Evolutionary conservation across 2,888 invertebrate species (phyloP).

Genomic region (Synanthedon tipuliformis): DNA sequence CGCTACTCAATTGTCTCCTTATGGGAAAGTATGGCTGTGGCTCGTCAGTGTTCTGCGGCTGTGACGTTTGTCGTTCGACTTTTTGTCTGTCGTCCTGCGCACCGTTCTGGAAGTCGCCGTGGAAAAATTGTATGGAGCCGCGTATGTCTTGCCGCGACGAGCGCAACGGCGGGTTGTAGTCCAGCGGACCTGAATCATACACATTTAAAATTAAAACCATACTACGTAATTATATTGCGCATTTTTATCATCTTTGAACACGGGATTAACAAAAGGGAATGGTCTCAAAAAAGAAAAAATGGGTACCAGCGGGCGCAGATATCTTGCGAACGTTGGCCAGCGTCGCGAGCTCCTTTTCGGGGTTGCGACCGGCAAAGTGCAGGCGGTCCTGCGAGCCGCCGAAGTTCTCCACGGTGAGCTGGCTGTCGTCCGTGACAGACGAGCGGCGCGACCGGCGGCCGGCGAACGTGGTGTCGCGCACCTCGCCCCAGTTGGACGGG

Average conservation of each 20-base stretch:
- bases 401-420: constrained; percentile 92
- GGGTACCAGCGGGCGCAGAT: constrained; percentile 62
- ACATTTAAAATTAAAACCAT: too few relatives aligned
- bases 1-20: constrained; percentile 72
- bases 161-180: constrained; percentile 77
- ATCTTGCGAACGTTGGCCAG: constrained; percentile 54
- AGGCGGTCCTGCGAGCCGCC: constrained; percentile 92
- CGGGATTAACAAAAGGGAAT: background rate
- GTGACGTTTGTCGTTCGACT: constrained; percentile 26
- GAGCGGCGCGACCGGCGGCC: constrained; percentile 87
- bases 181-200: constrained; percentile 48
- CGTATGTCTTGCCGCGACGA: constrained; percentile 82
- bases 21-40: constrained; percentile 24
- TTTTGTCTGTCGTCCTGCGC: constrained; percentile 31
- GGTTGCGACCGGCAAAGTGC: constrained; percentile 85
- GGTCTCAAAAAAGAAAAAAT: background rate
- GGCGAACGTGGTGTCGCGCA: constrained; percentile 70
- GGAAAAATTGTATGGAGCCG: constrained; percentile 76
- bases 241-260: too few relatives aligned
- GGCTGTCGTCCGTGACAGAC: constrained; percentile 86
- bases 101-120: constrained; percentile 67
- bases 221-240: too few relatives aligned
- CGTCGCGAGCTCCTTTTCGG: constrained; percentile 78
- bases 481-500: constrained; percentile 86
- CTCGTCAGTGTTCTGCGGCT: constrained; percentile 39